Conservation (phyloP, 2,113 vertebrate genomes). For the Thinocorus orbignyianus region DNA sequence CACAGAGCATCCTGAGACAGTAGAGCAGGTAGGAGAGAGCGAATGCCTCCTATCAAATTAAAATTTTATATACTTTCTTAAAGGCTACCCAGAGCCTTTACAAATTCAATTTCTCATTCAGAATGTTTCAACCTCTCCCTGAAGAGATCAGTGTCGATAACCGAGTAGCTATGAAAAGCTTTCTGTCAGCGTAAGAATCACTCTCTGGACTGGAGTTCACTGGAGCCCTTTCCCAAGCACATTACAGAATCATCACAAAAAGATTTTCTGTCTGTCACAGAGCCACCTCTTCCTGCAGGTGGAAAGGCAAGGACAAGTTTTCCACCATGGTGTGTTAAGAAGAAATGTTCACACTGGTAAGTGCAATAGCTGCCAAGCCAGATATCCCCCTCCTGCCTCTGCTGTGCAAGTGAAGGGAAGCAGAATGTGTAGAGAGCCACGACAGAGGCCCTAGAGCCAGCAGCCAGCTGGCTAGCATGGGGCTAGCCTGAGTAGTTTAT, state of each 20-base stretch:
- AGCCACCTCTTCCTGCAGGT: background rate
- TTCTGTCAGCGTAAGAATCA: background rate
- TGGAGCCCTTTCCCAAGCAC: background rate
- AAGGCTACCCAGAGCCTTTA: background rate
- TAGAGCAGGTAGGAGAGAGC: background rate
- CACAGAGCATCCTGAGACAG: background rate
- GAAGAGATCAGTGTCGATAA: background rate
- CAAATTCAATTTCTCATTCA: background rate
- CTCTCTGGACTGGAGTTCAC: background rate
- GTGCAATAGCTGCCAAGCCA: background rate
- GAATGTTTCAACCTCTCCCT: background rate
- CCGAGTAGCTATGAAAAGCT: background rate
- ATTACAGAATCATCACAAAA: background rate
- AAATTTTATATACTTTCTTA: background rate
- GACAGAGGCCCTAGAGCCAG: background rate
- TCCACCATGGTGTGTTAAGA: background rate
- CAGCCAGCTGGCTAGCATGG: background rate
- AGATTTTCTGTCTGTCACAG: background rate
- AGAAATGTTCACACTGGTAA: background rate
- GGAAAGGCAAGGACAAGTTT: background rate
- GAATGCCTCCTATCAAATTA: background rate
- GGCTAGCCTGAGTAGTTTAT: background rate
- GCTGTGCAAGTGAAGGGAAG: background rate
- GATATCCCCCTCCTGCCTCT: background rate
- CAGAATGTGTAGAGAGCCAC: fast-evolving